Evolutionary conservation across 2,888 invertebrate genomes (phyloP).

Genomic region (Lissonota sp.): DNA sequence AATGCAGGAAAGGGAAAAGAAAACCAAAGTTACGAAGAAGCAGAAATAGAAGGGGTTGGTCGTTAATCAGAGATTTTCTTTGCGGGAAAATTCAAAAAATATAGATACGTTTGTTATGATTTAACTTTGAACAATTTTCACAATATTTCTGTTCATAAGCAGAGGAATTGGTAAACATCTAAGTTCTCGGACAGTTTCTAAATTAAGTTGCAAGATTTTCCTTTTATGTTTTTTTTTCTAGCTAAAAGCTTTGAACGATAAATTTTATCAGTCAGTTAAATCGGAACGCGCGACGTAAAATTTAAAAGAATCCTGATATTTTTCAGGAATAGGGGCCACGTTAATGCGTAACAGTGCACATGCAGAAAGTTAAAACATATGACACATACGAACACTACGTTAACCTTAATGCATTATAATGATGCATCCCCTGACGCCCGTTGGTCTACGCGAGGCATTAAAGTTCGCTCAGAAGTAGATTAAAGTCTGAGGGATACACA

Average conservation of each 20-base stretch:
- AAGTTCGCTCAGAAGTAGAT: slow-evolving; percentile 60
- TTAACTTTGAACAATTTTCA: no score
- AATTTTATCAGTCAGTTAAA: slow-evolving; percentile 11
- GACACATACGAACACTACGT: slow-evolving; percentile 25
- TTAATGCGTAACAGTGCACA: slow-evolving; percentile 15
- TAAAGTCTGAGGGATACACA: slow-evolving; percentile 48
- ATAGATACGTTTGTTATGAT: no score
- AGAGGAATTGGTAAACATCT: no score
- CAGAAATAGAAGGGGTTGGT: not conserved
- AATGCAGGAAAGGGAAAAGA: not conserved
- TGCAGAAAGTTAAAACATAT: slow-evolving; percentile 29
- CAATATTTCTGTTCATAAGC: no score
- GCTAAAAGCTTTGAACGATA: not conserved
- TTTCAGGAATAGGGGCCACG: not conserved
- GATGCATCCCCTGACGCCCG: slow-evolving; percentile 30
- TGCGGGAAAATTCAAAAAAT: no score
- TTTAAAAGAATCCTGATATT: slow-evolving; percentile 13
- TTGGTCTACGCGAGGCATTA: slow-evolving; percentile 41
- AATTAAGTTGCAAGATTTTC: no score
- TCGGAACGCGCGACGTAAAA: slow-evolving; percentile 16
- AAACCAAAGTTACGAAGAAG: not conserved
- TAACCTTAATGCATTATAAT: slow-evolving; percentile 53
- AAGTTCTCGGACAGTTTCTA: not conserved
- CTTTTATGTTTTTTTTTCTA: no score
- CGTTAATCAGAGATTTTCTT: no score